phyloP scores from a whole-genome alignment of 2,888 invertebrate genomes.

The Notocelia uddmanniana region DNA sequence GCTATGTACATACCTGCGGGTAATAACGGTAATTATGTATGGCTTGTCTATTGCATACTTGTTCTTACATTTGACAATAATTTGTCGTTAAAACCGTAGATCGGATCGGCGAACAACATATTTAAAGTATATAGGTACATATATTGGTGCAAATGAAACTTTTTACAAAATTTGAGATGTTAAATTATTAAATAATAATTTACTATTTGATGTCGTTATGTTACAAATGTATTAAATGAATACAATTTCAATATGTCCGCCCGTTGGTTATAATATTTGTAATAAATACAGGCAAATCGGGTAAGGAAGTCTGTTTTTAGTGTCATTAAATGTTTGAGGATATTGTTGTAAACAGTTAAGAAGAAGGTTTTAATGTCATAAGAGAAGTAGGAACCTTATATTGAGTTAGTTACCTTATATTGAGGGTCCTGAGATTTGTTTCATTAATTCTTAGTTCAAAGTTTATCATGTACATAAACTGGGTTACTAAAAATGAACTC shows the following conservation, averaged over 20 bases:
- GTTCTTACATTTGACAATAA: too few species aligned
- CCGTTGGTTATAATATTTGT: slow-evolving; percentile 47
- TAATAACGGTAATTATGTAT: too few species aligned
- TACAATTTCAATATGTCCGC: slow-evolving; percentile 45
- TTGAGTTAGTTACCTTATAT: too few species aligned
- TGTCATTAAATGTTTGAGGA: not conserved
- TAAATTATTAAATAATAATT: not conserved
- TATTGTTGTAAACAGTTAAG: not conserved
- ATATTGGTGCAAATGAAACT: too few species aligned
- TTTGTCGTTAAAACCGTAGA: too few species aligned
- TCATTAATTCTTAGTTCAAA: too few species aligned
- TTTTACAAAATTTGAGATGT: not conserved
- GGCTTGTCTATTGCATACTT: too few species aligned
- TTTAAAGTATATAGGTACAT: too few species aligned
- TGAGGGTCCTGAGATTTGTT: too few species aligned
- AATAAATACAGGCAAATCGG: slow-evolving; percentile 13
- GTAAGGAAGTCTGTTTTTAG: not conserved
- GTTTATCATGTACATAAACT: not conserved
- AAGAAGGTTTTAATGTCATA: not conserved
- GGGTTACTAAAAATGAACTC: not conserved
- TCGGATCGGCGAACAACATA: too few species aligned
- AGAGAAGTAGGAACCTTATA: too few species aligned
- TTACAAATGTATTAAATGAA: slow-evolving; percentile 18
- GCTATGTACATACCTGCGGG: too few species aligned
- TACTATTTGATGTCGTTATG: slow-evolving; percentile 2